A percentile compares a stretch with the other conserved stretches of the same genome.
phyloP scores from a whole-genome alignment of 2,113 vertebrate species.

The Catharus minimus region DNA sequence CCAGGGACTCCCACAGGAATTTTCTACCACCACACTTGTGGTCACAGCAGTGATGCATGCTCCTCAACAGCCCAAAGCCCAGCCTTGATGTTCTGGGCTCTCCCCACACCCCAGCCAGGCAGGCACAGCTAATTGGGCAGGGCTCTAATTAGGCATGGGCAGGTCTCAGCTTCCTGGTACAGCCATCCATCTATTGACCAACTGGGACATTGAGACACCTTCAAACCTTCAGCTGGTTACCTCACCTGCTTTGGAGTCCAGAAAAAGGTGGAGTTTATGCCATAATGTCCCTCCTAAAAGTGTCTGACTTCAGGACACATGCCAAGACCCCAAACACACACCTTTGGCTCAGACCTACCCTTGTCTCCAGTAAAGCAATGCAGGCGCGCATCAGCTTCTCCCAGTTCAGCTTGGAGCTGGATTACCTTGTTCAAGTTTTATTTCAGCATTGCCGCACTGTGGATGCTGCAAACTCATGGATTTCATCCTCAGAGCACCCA shows the following conservation, averaged over 20 bases:
- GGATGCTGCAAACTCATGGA: not conserved
- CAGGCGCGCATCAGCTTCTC: not conserved
- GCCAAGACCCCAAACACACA: too few species aligned
- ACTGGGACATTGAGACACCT: not conserved
- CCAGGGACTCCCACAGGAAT: not conserved
- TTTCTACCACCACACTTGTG: not conserved
- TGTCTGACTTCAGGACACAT: too few species aligned
- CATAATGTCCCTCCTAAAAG: not conserved
- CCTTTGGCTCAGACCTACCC: not conserved
- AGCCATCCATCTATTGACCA: not conserved
- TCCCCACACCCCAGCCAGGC: not conserved
- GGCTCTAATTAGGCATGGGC: not conserved
- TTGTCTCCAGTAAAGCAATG: not conserved
- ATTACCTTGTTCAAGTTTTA: not conserved
- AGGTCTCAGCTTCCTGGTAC: not conserved
- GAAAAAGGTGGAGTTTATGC: not conserved
- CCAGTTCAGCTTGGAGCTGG: not conserved
- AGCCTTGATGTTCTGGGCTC: constrained; percentile 2
- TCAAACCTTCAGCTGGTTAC: not conserved
- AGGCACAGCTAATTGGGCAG: not conserved
- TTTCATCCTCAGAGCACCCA: not conserved
- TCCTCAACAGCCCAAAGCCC: not conserved
- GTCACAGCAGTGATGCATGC: not conserved
- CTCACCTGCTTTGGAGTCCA: not conserved
- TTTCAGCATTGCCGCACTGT: not conserved